phyloP scores from a whole-genome alignment of 2,888 invertebrate species.

The Lampropteryx suffumata region DNA sequence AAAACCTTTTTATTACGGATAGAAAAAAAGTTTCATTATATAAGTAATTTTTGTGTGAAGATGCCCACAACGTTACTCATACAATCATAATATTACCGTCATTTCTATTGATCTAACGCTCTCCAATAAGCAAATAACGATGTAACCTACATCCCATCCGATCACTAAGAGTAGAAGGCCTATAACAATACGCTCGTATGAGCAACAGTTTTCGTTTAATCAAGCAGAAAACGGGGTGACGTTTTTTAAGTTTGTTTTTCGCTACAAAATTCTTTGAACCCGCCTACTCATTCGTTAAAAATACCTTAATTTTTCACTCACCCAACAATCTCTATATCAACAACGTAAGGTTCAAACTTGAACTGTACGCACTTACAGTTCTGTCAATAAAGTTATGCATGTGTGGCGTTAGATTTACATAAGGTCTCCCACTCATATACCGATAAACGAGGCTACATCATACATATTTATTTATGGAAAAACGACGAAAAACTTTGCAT shows the following conservation, averaged over 20 bases:
- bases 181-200: slow-evolving; percentile 34
- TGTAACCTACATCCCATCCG: slow-evolving; percentile 9
- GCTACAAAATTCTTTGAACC: slow-evolving; percentile 60
- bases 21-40: no score
- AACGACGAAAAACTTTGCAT: slow-evolving; percentile 28
- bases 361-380: slow-evolving; percentile 19
- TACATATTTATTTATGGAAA: slow-evolving; percentile 33
- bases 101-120: no score
- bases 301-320: slow-evolving; percentile 23
- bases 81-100: no score
- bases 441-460: slow-evolving; percentile 30
- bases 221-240: slow-evolving; percentile 56
- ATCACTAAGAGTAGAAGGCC: slow-evolving; percentile 10
- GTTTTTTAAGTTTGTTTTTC: slow-evolving; percentile 59
- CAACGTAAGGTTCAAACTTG: slow-evolving; percentile 10
- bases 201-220: slow-evolving; percentile 56
- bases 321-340: background rate
- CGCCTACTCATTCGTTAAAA: slow-evolving; percentile 58
- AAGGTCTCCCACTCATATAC: slow-evolving; percentile 30
- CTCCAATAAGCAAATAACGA: background rate
- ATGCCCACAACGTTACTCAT: no score
- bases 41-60: no score
- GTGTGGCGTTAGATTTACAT: slow-evolving; percentile 39
- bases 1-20: no score
- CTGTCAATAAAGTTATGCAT: slow-evolving; percentile 42